Evolutionary conservation across 1,140 invertebrate species (phyloP), one percentile per base, ranked within the genome.

Genomic region (Orchestia grillus): DNA sequence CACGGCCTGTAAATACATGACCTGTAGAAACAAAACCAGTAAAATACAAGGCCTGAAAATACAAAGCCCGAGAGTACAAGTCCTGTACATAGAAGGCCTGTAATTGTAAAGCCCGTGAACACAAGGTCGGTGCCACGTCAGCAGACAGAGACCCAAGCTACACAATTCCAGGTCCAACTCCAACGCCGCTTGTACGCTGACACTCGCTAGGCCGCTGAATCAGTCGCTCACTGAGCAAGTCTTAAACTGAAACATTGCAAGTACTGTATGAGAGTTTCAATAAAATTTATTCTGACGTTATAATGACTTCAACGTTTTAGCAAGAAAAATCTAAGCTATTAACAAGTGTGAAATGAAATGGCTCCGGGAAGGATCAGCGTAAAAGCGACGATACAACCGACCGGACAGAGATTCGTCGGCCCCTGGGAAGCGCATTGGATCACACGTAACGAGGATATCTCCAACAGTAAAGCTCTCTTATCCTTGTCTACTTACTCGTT

Each of bases 401-500:
- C 11, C 1, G 36, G 11, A 28, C 11, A 28, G 11, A 15, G 62
- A 23, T 77, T 19, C 47, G 28, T 77, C 28, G 28, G 36, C 3
- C 62, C 62, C 62, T 19, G 62, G 28, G 62, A 28, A 77, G 11
- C 47, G 19, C 3, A 19, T 23, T 23, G 11, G 62, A 77, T 36
- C 62, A 28, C 11, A 77, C 62, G 11, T 19, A 36, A 23, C 1
- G 1, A 77, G 62, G 62, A 77, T 36, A 19, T 23, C 62, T 77
- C 62, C 62, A 77, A 36, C 62, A 77, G 28, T 77, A 36, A 77
- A 77, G 28, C 62, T 77, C 62, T 53, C 47, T 53, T 19, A 36
- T 77, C 28, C 11, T 77, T 36, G 62, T 77, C 62, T 94, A 94
- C 92, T 94, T 44, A 94, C 92, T 45, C 43, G 41, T 44, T 94